Evolutionary conservation across 2,888 invertebrate genomes (phyloP), one percentile per base, ranked within the genome.

Genomic region (Lasioglossum villosulum): DNA sequence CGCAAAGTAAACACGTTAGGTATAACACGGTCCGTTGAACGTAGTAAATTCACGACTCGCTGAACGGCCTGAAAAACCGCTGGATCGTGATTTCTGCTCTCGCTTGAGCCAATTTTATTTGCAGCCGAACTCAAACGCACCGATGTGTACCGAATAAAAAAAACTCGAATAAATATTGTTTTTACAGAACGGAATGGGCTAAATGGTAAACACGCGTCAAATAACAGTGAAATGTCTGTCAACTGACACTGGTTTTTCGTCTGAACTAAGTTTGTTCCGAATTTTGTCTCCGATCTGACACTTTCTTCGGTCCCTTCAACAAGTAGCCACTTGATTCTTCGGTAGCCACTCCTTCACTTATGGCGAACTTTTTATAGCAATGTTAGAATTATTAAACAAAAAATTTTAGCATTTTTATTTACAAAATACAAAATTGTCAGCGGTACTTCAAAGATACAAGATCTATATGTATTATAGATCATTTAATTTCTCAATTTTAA

Each of bases 1-100:
- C 34, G 45, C 27, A 70, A 81, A 48, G 74, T 70, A 82, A 82
- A 82, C 82, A 70, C 45, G 74, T 37, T 59, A 39, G 82, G 45
- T 37, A 30, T n/a, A 42, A 42, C 30, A 74, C 68, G 48, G 30
- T 34, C 71, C 81, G 3, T 1, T 68, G 56, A 82, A 68, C 73
- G 82, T 74, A 16, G 74, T 30, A 73, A 81, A 81, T 72, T 80
- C 73, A 45, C 30, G n/a, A 82, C 19, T 48, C 34, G 59, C 23
- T 68, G 56, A 63, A 30, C 56, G 45, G 37, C 45, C 48, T 37
- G 34, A 68, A 16, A 68, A 37, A 73, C 39, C 63, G 48, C 42
- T 19, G 56, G 10, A 72, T 45, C 45, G 71, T 75, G 70, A 70
- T 39, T 70, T 70, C 70, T 70, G 70, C n/a, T 70, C 70, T 37